phyloP scores from a whole-genome alignment of 2,113 vertebrate species.

The Aspidoscelis tigris region DNA sequence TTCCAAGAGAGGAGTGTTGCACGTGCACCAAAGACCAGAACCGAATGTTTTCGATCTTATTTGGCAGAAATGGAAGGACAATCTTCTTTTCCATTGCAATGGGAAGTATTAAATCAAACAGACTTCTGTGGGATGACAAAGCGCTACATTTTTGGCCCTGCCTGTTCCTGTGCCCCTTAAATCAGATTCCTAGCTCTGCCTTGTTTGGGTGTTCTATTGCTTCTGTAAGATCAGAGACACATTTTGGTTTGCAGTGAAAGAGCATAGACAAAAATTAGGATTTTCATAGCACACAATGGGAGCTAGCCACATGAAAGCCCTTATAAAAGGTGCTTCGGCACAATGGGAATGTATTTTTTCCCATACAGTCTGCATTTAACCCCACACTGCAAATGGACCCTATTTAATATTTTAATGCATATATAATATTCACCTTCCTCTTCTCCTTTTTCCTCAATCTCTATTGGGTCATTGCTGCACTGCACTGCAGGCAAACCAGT shows the following conservation, averaged over 20 bases:
- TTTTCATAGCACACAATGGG: background rate
- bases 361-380: background rate
- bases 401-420: background rate
- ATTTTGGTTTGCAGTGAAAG: background rate
- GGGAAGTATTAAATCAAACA: background rate
- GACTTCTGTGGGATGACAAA: background rate
- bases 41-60: background rate
- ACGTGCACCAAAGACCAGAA: background rate
- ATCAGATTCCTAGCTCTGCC: too few relatives aligned
- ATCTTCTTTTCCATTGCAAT: too few relatives aligned
- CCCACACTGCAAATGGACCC: background rate
- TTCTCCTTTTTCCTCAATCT: background rate
- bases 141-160: background rate
- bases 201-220: background rate
- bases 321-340: background rate
- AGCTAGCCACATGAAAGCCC: background rate
- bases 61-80: too few relatives aligned
- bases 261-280: background rate
- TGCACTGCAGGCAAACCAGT: conserved; percentile 6
- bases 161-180: background rate
- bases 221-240: background rate
- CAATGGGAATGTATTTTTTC: background rate
- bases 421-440: background rate
- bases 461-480: background rate
- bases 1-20: background rate